Evolutionary conservation across 2,888 invertebrate genomes (phyloP).

Genomic region (Sicus ferrugineus): DNA sequence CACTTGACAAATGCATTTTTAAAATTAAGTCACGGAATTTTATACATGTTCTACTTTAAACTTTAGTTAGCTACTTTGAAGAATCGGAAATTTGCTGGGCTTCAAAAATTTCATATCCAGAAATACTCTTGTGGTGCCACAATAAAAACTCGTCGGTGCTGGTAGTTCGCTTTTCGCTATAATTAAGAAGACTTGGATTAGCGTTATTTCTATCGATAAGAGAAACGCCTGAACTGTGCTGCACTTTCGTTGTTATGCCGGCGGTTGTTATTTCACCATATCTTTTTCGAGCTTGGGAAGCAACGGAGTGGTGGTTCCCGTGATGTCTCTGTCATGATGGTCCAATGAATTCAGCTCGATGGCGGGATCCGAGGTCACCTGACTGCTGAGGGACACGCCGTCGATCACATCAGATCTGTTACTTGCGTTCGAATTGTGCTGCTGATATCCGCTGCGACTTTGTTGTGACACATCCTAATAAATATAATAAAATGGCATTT

Average conservation of each 20-base stretch:
- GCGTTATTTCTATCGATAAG: background rate
- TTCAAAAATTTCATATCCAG: background rate
- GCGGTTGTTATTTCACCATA: slow-evolving; percentile 45
- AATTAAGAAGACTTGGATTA: slow-evolving; percentile 13
- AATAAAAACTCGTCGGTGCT: slow-evolving; percentile 2
- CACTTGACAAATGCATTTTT: background rate
- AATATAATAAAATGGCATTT: too few relatives aligned
- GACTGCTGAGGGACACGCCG: slow-evolving; percentile 54
- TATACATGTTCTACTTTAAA: background rate
- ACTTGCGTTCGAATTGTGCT: slow-evolving; percentile 44
- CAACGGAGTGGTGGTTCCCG: slow-evolving; percentile 50
- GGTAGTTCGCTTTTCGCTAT: background rate
- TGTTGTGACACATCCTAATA: slow-evolving; percentile 51
- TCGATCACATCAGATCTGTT: slow-evolving; percentile 51
- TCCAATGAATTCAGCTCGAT: slow-evolving; percentile 49
- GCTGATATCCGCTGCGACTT: slow-evolving; percentile 46
- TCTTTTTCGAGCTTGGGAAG: slow-evolving; percentile 47
- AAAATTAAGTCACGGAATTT: background rate
- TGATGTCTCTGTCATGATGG: slow-evolving; percentile 45
- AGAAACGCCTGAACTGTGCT: slow-evolving; percentile 3
- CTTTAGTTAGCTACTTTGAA: slow-evolving; percentile 3
- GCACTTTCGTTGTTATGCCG: slow-evolving; percentile 43
- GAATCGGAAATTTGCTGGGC: background rate
- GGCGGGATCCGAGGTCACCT: slow-evolving; percentile 54
- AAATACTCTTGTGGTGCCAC: background rate